phyloP scores from a whole-genome alignment of 2,888 invertebrate species.

The Keiferia lycopersicella region DNA sequence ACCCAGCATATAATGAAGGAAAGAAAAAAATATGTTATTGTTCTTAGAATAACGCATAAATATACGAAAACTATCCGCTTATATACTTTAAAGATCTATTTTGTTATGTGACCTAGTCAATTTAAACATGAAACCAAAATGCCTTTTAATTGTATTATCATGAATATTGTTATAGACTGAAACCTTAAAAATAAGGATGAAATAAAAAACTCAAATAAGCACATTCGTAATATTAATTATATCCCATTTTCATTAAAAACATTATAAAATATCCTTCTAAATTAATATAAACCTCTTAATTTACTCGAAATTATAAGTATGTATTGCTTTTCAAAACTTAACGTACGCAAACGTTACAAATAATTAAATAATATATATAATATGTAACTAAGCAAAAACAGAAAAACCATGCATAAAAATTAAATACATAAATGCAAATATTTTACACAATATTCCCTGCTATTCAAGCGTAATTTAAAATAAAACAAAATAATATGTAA shows the following conservation, averaged over 20 bases:
- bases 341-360: conserved; percentile 36
- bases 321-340: conserved; percentile 60
- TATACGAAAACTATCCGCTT: no score
- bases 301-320: conserved; percentile 29
- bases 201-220: conserved; percentile 58
- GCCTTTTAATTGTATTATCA: no score
- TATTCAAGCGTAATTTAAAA: neutral
- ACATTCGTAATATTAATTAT: conserved; percentile 58
- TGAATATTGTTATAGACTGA: neutral
- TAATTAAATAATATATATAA: conserved; percentile 15
- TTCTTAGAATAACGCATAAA: no score
- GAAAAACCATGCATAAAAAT: conserved; percentile 32
- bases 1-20: no score
- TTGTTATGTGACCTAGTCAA: no score
- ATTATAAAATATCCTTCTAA: conserved; percentile 52
- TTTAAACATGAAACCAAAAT: no score
- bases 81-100: no score
- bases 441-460: conserved; percentile 12
- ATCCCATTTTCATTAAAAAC: conserved; percentile 38
- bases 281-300: conserved; percentile 30
- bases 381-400: conserved; percentile 24
- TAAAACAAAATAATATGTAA: neutral
- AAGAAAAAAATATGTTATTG: no score
- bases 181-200: neutral
- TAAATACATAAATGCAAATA: conserved; percentile 24